Evolutionary conservation across 2,797 vertebrate genomes (phyloP), one percentile per base, ranked within the genome.

Genomic region (Bufotes viridis): DNA sequence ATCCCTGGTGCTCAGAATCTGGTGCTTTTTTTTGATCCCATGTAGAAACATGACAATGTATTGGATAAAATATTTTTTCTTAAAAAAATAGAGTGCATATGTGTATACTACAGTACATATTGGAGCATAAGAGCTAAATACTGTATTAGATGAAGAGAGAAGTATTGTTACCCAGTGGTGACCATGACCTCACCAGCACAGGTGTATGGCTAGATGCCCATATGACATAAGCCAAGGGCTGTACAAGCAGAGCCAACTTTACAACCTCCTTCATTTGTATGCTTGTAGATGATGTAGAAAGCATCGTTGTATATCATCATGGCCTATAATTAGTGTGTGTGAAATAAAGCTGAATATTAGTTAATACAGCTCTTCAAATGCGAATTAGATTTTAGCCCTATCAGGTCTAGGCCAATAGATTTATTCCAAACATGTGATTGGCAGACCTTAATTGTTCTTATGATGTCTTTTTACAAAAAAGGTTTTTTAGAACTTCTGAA

Each of bases 161-260:
- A 63, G 20, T 63, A 63, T 63, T 63, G 22, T 63, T 34, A 18
- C 11, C 29, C 22, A 78, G 49, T 55, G 24, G 75, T 78, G 75
- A 24, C 75, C 49, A 55, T 78, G 75, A 78, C 20, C n/a, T 78
- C 75, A 78, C 49, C 51, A 55, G 22, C 75, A 78, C 75, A 78
- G 75, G 75, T 78, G 75, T n/a, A n/a, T 78, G 75, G 49, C 75
- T 24, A 12, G 49, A 55, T 78, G 75, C 75, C 75, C 51, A 24
- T 75, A 75, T 75, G 3, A 75, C 51, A 13, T 55, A 55, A 53
- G 51, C 18, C 49, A 55, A 51, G 42, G 0, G 22, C 20, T 75
- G 42, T n/a, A 53, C 42, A n/a, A 78, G 49, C 75, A 55, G 51
- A 8, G 75, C 55, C 49, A 55, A 24, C 51, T 24, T 15, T 55